Evolutionary conservation across 2,113 vertebrate genomes (phyloP), one percentile per base, ranked within the genome.

Genomic region (Zosterops lateralis): DNA sequence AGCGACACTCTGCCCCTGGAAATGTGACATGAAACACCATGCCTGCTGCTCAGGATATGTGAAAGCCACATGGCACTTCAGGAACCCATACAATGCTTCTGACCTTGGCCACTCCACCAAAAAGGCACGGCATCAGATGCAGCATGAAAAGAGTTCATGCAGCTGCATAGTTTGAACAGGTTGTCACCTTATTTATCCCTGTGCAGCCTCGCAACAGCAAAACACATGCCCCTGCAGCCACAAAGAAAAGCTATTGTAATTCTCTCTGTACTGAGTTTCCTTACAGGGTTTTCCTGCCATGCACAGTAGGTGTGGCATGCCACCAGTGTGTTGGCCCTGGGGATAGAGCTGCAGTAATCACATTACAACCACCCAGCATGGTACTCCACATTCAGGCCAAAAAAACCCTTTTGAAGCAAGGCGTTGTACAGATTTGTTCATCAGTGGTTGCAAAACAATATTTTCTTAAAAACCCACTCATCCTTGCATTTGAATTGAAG

Each of bases 101-200:
- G 92, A 87, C 89, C 80, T 89, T 70, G 50, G 42, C 32, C 5
- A 1, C 61, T 38, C 20, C 54, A 61, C 17, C 7, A 6, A 75
- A 89, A 87, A 72, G 26, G 40, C 70, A 67, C 0, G 0, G 25
- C 1, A 3, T 65, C 62, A 92, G 29, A 31, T 1, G 0, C 58
- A 75, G 29, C 15, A 58, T 7, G 62, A 84, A 66, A 60, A 54
- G 66, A 57, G 45, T n/a, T 47, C 34, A 17, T 50, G 48, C 89
- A 91, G 74, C 74, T 91, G 87, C 14, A 7, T 24, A 64, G 50
- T 22, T 87, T 50, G 73, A 91, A 89, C 84, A 90, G 88, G 85
- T 68, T 96, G 89, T 79, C 77, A 73, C 84, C 50, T 89, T 93
- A 84, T 86, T 94, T 92, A 92, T 93, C 74, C 34, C 45, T 22